Evolutionary conservation across 1,140 invertebrate genomes (phyloP), one percentile per base, ranked within the genome.

Genomic region (Helicoverpa armigera): DNA sequence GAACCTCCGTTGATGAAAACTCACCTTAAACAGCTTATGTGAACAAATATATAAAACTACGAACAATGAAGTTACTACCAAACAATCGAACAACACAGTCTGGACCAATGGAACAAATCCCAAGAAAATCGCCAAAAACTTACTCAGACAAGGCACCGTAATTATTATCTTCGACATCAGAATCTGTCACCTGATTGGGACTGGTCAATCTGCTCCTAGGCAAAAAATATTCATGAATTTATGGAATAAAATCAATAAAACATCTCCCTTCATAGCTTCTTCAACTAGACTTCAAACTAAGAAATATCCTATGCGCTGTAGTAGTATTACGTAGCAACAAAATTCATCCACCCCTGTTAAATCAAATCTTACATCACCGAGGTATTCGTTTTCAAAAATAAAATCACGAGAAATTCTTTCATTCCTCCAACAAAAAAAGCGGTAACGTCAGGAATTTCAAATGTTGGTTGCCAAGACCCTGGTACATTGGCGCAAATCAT

Each of bases 141-240:
- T 77, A 77, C 35, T 35, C 35, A 35, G 35, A 35, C 61, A 16
- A 56, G 67, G 50, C 35, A 54, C 75, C 75, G n/a, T 77, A 77
- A 2, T 50, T 12, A 50, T 5, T 13, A n/a, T 63, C 60, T 16
- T 29, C 10, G 61, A 23, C 23, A 14, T 4, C 0, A n/a, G 23
- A 29, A 43, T 67, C 31, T 61, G 48, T 31, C 29, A 12, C 14
- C 61, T 54, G 48, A 29, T 7, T 13, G 4, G 61, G 50, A 16
- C 61, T 43, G 13, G 51, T 65, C 29, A 77, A 67, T 1, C 61
- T 65, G 35, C 75, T 77, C 75, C 75, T 77, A 77, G 54, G 16
- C 43, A 51, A 77, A 31, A 60, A 35, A 67, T 53, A 77, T 77
- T n/a, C 13, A 48, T 65, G 5, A 54, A 54, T 61, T 43, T 43